Base-by-base conservation (phyloP, 2,797 vertebrate genomes). In the Smutsia temminckii region DNA sequence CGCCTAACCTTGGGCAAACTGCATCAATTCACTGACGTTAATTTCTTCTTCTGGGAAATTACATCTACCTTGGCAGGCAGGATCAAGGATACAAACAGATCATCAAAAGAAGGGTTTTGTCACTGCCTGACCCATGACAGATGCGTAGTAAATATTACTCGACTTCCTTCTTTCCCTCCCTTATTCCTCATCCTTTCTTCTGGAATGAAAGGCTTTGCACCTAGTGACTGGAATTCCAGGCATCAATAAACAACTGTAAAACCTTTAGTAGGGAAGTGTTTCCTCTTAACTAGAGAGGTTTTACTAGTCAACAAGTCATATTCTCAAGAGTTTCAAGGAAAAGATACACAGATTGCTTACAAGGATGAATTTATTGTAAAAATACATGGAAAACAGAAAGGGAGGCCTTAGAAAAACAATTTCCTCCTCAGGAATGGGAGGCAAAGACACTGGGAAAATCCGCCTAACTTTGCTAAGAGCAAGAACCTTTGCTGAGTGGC, bases 301-400 rank as follows among this genome's bases (percentile, higher is more conserved):
- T 85, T 49, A 78, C 40, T 69, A 83, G 32, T 53, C 17, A 57
- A 29, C 14, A 78, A 32, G 57, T 89, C 14, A 91, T 72, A 79
- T 37, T 74, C 69, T 89, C 51, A 23, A 68, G 57, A 92, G 40
- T 88, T 69, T 61, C 83, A 92, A 87, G 42, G n/a, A 91, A 61
- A 16, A 89, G 57, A 91, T 40, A 72, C 1, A 59, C 32, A 88
- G 49, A 71, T 79, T 84, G 13, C 57, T 84, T 69, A n/a, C 46
- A 95, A 92, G 32, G 63, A 77, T 92, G 49, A 68, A 40, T 57
- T 57, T 75, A 46, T 53, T 91, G 29, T 55, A 78, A 75, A 29
- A 29, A 72, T 29, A 40, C 17, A 21, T 9, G 21, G 21, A 29
- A 80, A 86, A 92, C 23, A 89, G 34, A 90, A 91, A 87, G 9